phyloP scores from a whole-genome alignment of 1,140 invertebrate genomes.

The Papilio polyxenes region DNA sequence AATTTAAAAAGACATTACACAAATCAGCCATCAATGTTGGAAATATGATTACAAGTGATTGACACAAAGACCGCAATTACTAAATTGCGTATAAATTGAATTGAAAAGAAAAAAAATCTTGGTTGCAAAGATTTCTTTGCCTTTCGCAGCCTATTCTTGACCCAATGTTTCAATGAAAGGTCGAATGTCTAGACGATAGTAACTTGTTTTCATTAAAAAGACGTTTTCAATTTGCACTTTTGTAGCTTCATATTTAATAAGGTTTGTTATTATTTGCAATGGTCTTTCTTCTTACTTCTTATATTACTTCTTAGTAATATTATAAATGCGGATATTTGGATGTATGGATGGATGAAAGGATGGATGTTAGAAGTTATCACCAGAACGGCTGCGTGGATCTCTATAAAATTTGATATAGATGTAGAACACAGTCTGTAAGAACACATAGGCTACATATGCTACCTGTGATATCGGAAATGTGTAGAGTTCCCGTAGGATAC shows the following conservation, averaged over 20 bases:
- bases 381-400: no score
- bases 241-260: not conserved
- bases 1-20: not conserved
- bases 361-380: no score
- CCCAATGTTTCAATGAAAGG: not conserved
- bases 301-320: not conserved
- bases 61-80: not conserved
- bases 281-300: not conserved
- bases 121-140: not conserved
- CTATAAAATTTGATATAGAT: no score
- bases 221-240: not conserved
- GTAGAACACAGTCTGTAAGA: no score
- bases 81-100: not conserved
- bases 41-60: not conserved
- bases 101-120: not conserved
- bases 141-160: not conserved
- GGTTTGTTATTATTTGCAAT: not conserved
- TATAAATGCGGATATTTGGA: no score
- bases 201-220: not conserved
- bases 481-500: no score
- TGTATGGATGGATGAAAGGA: no score
- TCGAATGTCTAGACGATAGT: slow-evolving; percentile 11
- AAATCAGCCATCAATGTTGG: not conserved
- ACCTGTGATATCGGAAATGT: no score
- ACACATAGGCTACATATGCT: no score